Evolutionary conservation across 1,140 invertebrate species (phyloP).

Genomic region (Mamestra configurata): DNA sequence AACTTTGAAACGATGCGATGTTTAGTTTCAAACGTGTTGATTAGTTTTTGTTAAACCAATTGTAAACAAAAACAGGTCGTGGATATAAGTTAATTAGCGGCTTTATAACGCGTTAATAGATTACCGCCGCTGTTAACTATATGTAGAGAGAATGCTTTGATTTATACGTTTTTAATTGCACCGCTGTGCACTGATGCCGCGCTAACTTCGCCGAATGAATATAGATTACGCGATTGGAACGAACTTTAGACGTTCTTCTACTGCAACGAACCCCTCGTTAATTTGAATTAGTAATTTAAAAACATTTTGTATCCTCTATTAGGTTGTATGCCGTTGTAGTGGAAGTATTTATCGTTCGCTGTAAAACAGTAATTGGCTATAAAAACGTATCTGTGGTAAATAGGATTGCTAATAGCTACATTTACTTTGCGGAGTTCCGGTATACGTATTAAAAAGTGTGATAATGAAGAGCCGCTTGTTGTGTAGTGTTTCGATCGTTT

Average conservation of each 20-base stretch:
- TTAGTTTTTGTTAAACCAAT: conserved; percentile 9
- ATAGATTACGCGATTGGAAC: conserved; percentile 64
- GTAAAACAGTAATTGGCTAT: conserved; percentile 48
- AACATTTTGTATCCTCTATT: conserved; percentile 47
- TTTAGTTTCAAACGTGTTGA: neutral
- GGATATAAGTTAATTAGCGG: conserved; percentile 43
- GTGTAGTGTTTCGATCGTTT: conserved; percentile 22
- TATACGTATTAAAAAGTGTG: conserved; percentile 40
- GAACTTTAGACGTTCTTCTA: conserved; percentile 40
- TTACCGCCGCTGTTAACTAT: conserved; percentile 38
- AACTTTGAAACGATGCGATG: neutral
- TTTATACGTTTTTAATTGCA: conserved; percentile 76
- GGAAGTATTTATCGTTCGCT: conserved; percentile 44
- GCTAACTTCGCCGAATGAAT: conserved; percentile 60
- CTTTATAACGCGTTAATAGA: conserved; percentile 45
- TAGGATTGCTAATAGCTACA: conserved; percentile 48
- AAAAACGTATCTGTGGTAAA: conserved; percentile 50
- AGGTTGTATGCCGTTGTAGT: conserved; percentile 30
- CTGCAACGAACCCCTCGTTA: conserved; percentile 36
- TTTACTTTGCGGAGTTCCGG: conserved; percentile 40
- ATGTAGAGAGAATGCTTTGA: conserved; percentile 58
- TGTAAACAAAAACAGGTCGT: conserved; percentile 8
- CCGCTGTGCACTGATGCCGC: conserved; percentile 49
- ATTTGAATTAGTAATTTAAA: conserved; percentile 48
- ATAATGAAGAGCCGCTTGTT: conserved; percentile 38